Evolutionary conservation across 1,140 invertebrate species (phyloP).

Genomic region (Asobara japonica): DNA sequence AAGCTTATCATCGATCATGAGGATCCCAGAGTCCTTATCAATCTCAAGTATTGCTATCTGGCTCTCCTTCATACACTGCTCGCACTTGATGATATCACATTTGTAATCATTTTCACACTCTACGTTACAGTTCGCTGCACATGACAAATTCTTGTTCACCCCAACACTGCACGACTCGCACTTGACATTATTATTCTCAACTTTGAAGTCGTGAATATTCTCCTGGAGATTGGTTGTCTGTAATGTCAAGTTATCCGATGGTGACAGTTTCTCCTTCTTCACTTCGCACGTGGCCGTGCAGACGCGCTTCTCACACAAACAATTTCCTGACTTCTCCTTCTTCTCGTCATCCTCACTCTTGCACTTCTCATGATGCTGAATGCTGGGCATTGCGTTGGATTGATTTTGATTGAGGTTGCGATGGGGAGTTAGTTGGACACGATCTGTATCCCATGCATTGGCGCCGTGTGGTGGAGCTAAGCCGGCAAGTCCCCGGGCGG

Average conservation of each 20-base stretch:
- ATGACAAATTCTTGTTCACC: conserved; percentile 52
- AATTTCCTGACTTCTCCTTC: conserved; percentile 50
- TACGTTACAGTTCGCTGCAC: conserved; percentile 59
- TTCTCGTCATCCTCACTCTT: conserved; percentile 9
- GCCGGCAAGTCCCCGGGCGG: conserved; percentile 70
- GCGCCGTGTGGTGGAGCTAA: conserved; percentile 73
- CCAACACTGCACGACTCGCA: conserved; percentile 61
- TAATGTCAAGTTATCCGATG: conserved; percentile 51
- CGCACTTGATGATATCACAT: conserved; percentile 62
- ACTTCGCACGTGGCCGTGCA: conserved; percentile 61
- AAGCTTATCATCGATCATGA: conserved; percentile 59
- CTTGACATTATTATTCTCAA: conserved; percentile 64
- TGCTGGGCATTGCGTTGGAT: not conserved
- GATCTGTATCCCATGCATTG: conserved; percentile 70
- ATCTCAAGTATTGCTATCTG: conserved; percentile 60
- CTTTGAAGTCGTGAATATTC: conserved; percentile 52
- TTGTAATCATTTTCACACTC: conserved; percentile 63
- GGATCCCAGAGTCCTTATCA: conserved; percentile 63
- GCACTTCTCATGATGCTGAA: conserved; percentile 17
- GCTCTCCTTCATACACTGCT: conserved; percentile 60
- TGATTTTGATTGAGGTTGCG: conserved; percentile 63
- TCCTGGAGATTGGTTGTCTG: conserved; percentile 43
- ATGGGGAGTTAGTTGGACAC: conserved; percentile 75
- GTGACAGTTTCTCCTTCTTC: conserved; percentile 60
- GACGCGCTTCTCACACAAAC: conserved; percentile 55